Evolutionary conservation across 64 coral and sea anemone genomes (phyloP), one percentile per base, ranked within the genome.

Genomic region (Anthopleura sola): DNA sequence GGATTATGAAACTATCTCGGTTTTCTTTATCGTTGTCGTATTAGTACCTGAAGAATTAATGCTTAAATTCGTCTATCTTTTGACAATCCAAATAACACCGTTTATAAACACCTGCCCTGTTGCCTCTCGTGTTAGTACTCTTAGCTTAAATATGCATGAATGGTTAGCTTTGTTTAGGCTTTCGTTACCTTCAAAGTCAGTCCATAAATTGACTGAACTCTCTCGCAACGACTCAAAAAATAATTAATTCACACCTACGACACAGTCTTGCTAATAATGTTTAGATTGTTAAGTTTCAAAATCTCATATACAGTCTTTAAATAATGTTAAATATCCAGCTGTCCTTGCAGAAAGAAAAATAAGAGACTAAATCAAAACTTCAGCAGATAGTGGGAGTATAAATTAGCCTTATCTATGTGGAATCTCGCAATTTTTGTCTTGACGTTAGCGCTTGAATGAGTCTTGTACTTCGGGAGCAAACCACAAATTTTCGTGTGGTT

Each of bases 401-500:
- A 71, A 71, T 71, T 71, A 71, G 16, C 23, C 66, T 71, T 71
- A 71, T 71, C 66, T 32, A 12, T 31, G 66, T 71, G 29, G 34
- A 32, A 71, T 71, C 66, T 71, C 31, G 0, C 26, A 29, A 66
- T n/a, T 66, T 32, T 8, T 34, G 9, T 71, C 66, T n/a, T 36
- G 66, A 71, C 66, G 66, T 71, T 71, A 34, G 28, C 66, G 10
- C 10, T 31, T 32, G 29, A 20, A 71, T 71, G 66, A 71, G 34
- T 71, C 66, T 71, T 71, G 66, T 32, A 71, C 58, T 62, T 62
- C 29, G 13, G 29, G n/a, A 14, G 14, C 1, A 24, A 21, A 71
- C 66, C 66, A 71, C 66, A n/a, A 71, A 71, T 71, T 71, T 15
- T 28, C 66, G 13, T 71, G 66, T 32, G 66, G 66, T 71, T 71